These are phyloP conservation scores for Stenopsyche tienmushanensis DNA, from an alignment of 1,140 invertebrate species.

Conservation along the genomic window DNA sequence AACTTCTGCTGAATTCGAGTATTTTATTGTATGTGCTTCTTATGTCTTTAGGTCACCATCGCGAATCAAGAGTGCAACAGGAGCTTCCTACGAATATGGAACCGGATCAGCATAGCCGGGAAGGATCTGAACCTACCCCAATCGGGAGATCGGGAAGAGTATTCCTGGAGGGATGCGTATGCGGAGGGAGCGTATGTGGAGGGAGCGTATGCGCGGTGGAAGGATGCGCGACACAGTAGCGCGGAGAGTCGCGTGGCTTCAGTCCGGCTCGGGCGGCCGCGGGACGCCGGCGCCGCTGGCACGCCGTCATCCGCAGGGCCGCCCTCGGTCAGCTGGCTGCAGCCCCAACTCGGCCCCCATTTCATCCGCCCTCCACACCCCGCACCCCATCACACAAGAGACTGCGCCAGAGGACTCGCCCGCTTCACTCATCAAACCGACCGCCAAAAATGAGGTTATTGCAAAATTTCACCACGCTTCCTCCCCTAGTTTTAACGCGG, in stretches of 20 bases:
- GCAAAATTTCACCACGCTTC: neutral
- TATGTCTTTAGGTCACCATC: no score
- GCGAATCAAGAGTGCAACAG: no score
- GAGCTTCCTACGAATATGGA: no score
- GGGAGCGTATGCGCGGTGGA: no score
- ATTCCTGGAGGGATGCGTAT: no score
- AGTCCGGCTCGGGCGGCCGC: slow-evolving; percentile 10
- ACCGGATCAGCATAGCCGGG: no score
- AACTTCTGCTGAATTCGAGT: no score
- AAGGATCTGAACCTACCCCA: no score
- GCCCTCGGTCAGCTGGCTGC: neutral
- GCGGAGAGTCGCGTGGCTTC: neutral
- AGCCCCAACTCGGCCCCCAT: neutral
- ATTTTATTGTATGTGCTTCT: no score
- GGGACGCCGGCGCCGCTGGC: slow-evolving; percentile 2
- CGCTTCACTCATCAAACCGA: neutral
- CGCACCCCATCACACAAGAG: neutral
- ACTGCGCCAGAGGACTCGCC: neutral
- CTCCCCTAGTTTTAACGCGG: neutral
- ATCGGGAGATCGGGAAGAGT: no score
- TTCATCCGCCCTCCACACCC: neutral
- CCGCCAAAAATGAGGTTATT: slow-evolving; percentile 21
- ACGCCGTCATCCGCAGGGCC: neutral
- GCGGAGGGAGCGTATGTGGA: no score
- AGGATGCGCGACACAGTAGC: no score